phyloP scores from a whole-genome alignment of 2,797 vertebrate species.

The Periophthalmus magnuspinnatus region DNA sequence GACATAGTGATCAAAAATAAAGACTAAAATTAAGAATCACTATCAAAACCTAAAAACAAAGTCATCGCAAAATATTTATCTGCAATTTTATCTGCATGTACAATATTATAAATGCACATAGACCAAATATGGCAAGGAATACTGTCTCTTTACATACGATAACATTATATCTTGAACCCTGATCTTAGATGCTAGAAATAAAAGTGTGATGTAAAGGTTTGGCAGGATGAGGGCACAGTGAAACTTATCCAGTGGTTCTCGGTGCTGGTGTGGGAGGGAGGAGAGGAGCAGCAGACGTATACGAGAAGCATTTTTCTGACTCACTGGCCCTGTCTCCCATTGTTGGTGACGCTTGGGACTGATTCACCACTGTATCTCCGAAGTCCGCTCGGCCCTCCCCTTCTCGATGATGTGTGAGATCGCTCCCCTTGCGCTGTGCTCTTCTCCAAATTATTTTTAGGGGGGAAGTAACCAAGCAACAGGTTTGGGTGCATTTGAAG shows the following conservation, averaged over 20 bases:
- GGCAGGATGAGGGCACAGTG: neutral
- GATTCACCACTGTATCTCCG: constrained; percentile 68
- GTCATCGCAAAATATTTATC: too few relatives aligned
- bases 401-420: constrained; percentile 69
- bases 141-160: too few relatives aligned
- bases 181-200: neutral
- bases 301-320: constrained; percentile 55
- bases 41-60: too few relatives aligned
- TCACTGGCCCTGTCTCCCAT: constrained; percentile 52
- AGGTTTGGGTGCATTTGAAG: constrained; percentile 41
- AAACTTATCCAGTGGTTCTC: neutral
- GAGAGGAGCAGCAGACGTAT: constrained; percentile 36
- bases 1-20: too few relatives aligned
- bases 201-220: neutral
- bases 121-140: too few relatives aligned
- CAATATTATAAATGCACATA: too few relatives aligned
- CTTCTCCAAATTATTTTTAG: constrained; percentile 35
- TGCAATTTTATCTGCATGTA: too few relatives aligned
- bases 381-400: constrained; percentile 69
- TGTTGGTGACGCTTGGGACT: constrained; percentile 60
- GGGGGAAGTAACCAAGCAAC: constrained; percentile 53
- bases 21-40: too few relatives aligned
- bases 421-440: constrained; percentile 61
- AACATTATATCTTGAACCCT: too few relatives aligned
- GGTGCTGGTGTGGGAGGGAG: neutral